Evolutionary conservation across 1,140 invertebrate genomes (phyloP).

Genomic region (Ctenoplectra terminalis): DNA sequence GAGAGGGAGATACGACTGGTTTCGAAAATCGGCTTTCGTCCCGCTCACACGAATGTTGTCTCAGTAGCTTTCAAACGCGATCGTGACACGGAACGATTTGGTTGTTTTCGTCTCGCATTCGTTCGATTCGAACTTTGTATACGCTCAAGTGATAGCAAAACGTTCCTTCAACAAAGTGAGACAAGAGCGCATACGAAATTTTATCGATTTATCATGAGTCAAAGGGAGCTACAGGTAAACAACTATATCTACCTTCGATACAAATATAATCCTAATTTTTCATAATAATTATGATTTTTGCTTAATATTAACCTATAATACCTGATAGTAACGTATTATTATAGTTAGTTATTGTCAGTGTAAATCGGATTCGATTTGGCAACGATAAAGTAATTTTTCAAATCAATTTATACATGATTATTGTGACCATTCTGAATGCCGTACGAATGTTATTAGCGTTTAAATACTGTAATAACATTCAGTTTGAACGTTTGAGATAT

Average conservation of each 20-base stretch:
- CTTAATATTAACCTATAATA: no score
- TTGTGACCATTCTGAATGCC: background rate
- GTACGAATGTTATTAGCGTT: constrained; percentile 17
- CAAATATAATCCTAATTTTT: no score
- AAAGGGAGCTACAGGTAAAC: constrained; percentile 24
- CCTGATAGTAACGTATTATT: background rate
- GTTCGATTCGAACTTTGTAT: constrained; percentile 4
- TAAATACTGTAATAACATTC: background rate
- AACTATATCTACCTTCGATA: background rate
- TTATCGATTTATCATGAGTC: background rate
- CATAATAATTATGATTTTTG: no score
- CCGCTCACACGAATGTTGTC: constrained; percentile 45
- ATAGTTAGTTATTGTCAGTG: no score
- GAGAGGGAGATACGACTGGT: constrained; percentile 47
- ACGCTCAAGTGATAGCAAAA: background rate
- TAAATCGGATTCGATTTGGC: background rate
- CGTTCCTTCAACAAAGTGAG: background rate
- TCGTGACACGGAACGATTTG: constrained; percentile 45
- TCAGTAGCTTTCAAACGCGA: constrained; percentile 53
- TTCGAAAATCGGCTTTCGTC: constrained; percentile 62
- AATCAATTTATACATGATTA: background rate
- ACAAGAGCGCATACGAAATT: background rate
- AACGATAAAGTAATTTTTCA: background rate
- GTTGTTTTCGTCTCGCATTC: background rate
- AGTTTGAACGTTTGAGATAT: no score